phyloP scores from a whole-genome alignment of 2,797 vertebrate genomes.

The Urosaurus nigricauda region DNA sequence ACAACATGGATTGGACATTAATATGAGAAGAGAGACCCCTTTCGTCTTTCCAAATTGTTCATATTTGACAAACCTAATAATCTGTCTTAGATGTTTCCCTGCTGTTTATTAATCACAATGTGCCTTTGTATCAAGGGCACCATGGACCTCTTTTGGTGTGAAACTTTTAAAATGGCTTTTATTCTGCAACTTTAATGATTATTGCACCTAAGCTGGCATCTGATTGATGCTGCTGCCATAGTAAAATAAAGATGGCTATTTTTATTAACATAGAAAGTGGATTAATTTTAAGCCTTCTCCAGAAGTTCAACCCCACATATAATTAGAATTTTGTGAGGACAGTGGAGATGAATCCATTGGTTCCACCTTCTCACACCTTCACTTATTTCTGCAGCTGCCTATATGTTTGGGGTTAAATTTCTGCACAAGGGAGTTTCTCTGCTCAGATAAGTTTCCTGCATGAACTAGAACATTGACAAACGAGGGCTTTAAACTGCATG shows the following conservation, averaged over 20 bases:
- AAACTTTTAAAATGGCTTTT: slow-evolving; percentile 11
- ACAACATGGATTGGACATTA: slow-evolving; percentile 18
- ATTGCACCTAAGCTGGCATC: slow-evolving; percentile 15
- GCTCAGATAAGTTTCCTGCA: neutral
- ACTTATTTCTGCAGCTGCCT: neutral
- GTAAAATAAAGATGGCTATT: slow-evolving; percentile 2
- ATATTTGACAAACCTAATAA: slow-evolving; percentile 34
- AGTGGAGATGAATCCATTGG: neutral
- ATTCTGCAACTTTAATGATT: slow-evolving; percentile 41
- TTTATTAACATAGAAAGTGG: slow-evolving; percentile 14
- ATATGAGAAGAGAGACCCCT: neutral
- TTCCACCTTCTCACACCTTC: neutral
- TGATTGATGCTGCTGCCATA: neutral
- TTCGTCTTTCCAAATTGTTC: slow-evolving; percentile 28
- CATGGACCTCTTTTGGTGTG: slow-evolving; percentile 10
- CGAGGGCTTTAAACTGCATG: neutral
- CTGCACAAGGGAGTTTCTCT: neutral
- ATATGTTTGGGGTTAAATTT: neutral
- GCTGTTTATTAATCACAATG: slow-evolving; percentile 10
- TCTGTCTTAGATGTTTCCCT: slow-evolving; percentile 18
- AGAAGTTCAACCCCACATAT: neutral
- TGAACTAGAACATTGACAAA: neutral
- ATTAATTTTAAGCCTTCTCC: neutral
- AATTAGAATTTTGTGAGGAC: neutral
- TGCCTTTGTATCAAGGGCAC: slow-evolving; percentile 30